A percentile compares a stretch with the other conserved stretches of the same genome.
Conservation (phyloP, 92 coral and sea anemone species). For the Epizoanthus stellaris region DNA sequence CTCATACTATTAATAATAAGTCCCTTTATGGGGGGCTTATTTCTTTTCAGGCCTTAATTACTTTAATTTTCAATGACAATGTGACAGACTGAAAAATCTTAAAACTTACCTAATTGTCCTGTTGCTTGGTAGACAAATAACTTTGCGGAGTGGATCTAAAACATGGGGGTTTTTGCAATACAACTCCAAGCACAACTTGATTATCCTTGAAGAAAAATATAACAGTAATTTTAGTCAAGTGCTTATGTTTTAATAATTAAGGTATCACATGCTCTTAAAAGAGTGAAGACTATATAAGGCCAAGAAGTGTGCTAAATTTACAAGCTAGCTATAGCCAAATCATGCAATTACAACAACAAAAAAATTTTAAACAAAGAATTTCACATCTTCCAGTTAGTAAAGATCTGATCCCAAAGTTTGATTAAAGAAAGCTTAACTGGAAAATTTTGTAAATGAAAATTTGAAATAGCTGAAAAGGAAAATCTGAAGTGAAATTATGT, state of each 20-base stretch:
- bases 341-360: too few species aligned
- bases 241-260: too few species aligned
- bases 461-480: background rate
- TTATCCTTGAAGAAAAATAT: background rate
- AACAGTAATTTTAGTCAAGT: background rate
- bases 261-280: background rate
- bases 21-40: background rate
- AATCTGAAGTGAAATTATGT: background rate
- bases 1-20: background rate
- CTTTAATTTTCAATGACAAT: background rate
- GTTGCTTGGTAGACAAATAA: background rate
- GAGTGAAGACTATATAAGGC: too few species aligned
- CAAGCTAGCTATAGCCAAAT: too few species aligned
- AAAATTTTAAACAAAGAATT: too few species aligned
- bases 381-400: background rate
- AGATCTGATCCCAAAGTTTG: background rate
- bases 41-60: background rate
- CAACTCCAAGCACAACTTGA: background rate
- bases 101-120: background rate
- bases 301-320: too few species aligned
- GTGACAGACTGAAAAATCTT: too few species aligned
- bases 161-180: background rate
- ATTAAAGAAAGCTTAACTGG: background rate
- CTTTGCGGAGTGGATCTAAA: background rate
- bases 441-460: background rate